phyloP scores from a whole-genome alignment of 2,113 vertebrate species.

The Psittacus erithacus region DNA sequence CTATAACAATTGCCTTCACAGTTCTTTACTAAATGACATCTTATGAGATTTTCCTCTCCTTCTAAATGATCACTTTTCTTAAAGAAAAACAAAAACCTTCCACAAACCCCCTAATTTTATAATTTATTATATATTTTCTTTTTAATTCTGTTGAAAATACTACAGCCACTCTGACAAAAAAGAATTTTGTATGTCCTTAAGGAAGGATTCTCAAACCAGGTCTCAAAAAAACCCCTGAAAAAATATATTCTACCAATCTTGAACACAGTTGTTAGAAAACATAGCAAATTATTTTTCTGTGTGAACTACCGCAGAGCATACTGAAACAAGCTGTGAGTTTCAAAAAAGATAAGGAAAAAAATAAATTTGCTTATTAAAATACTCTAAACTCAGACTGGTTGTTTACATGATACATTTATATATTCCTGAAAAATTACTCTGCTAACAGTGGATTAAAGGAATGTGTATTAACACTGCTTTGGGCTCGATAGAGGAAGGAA shows the following conservation, averaged over 20 bases:
- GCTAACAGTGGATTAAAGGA: not conserved
- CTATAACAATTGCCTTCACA: not conserved
- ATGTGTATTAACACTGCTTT: not conserved
- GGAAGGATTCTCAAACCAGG: not conserved
- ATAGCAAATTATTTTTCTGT: not conserved
- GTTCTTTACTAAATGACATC: not conserved
- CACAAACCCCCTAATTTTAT: not conserved
- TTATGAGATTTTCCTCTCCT: not conserved
- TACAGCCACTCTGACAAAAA: not conserved
- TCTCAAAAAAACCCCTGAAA: rapidly evolving
- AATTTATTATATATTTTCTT: not conserved
- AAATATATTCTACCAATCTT: not conserved
- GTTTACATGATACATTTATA: not conserved
- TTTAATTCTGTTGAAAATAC: not conserved
- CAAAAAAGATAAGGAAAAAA: not conserved
- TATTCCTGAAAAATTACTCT: not conserved
- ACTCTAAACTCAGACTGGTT: not conserved
- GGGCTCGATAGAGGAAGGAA: not conserved
- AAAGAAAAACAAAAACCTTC: not conserved
- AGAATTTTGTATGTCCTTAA: not conserved
- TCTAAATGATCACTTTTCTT: not conserved
- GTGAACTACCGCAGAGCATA: not conserved
- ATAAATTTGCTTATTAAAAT: not conserved
- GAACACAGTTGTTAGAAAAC: not conserved
- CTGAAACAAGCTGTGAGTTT: not conserved